These are phyloP conservation scores for Elephas maximus DNA, from an alignment of 2,113 vertebrate species.

Conservation along the genomic window DNA sequence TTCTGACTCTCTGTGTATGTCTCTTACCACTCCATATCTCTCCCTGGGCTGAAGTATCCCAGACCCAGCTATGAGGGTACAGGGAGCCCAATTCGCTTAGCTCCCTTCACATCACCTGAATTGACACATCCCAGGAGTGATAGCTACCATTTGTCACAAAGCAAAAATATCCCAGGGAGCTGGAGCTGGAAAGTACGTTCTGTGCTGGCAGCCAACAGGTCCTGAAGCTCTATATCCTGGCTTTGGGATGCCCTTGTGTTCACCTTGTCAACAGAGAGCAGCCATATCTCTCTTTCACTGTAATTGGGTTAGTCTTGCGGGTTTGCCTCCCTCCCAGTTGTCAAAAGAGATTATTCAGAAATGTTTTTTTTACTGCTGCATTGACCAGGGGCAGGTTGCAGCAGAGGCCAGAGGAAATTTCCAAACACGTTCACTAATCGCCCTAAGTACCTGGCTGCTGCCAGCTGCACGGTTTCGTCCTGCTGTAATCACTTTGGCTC, in stretches of 20 bases:
- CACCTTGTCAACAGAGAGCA: slow-evolving; percentile 67
- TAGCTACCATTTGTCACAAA: slow-evolving; percentile 52
- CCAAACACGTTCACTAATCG: slow-evolving; percentile 56
- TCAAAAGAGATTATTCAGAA: slow-evolving; percentile 77
- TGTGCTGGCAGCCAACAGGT: background rate
- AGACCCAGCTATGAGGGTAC: background rate
- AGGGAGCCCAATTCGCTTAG: background rate
- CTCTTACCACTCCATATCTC: background rate
- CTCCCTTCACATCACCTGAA: background rate
- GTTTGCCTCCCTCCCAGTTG: slow-evolving; percentile 42
- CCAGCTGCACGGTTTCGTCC: background rate
- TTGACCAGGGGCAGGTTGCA: slow-evolving; percentile 36
- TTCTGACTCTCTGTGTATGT: background rate
- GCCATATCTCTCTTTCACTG: slow-evolving; percentile 49
- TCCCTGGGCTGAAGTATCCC: background rate
- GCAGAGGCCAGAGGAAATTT: slow-evolving; percentile 56
- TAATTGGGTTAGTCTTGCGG: slow-evolving; percentile 75
- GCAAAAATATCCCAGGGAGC: slow-evolving; percentile 54
- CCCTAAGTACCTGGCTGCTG: background rate
- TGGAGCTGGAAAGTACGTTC: slow-evolving; percentile 4
- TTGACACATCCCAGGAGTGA: slow-evolving; percentile 51
- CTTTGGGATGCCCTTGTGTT: slow-evolving; percentile 69
- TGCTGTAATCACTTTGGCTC: background rate
- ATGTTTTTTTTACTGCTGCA: background rate
- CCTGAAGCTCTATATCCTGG: background rate